Conservation (phyloP, 1,140 invertebrate species). For the Phymastichus coffea region DNA sequence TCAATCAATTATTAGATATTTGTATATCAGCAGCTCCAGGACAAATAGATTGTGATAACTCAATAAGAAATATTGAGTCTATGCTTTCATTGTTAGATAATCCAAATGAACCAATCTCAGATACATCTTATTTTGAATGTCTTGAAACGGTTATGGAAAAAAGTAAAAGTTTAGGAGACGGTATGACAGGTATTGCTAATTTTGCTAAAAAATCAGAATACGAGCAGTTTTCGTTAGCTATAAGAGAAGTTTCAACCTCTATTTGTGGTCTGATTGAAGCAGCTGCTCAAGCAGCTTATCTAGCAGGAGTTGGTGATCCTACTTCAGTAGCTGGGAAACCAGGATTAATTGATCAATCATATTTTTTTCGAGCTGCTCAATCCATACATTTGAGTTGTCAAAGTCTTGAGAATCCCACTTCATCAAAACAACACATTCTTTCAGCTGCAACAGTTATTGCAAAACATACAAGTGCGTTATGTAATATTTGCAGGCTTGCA, state of each 20-base stretch:
- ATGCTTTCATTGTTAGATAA: conserved; percentile 81
- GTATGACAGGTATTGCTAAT: conserved; percentile 92
- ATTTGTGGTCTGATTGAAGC: conserved; percentile 94
- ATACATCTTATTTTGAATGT: conserved; percentile 91
- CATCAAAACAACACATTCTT: conserved; percentile 81
- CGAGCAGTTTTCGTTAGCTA: conserved; percentile 84
- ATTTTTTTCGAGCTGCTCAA: conserved; percentile 83
- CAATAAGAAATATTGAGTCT: conserved; percentile 89
- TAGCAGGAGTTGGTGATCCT: conserved; percentile 90
- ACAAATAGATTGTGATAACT: conserved; percentile 95
- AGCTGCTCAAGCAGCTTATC: conserved; percentile 89
- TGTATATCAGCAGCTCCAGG: conserved; percentile 76
- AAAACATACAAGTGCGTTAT: conserved; percentile 93
- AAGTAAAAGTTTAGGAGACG: conserved; percentile 84
- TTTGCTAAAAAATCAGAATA: conserved; percentile 86
- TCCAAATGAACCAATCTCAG: conserved; percentile 85
- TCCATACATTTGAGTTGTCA: conserved; percentile 88
- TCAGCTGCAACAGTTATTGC: conserved; percentile 92
- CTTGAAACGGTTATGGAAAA: conserved; percentile 93
- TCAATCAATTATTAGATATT: conserved; percentile 81
- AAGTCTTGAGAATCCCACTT: conserved; percentile 72
- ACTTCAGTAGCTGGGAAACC: conserved; percentile 86
- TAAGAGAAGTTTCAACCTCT: conserved; percentile 79
- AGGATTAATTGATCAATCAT: conserved; percentile 88
- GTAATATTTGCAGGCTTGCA: conserved; percentile 90